These are phyloP conservation scores for Linepithema humile DNA, from an alignment of 1,140 invertebrate genomes.

Conservation along the genomic window DNA sequence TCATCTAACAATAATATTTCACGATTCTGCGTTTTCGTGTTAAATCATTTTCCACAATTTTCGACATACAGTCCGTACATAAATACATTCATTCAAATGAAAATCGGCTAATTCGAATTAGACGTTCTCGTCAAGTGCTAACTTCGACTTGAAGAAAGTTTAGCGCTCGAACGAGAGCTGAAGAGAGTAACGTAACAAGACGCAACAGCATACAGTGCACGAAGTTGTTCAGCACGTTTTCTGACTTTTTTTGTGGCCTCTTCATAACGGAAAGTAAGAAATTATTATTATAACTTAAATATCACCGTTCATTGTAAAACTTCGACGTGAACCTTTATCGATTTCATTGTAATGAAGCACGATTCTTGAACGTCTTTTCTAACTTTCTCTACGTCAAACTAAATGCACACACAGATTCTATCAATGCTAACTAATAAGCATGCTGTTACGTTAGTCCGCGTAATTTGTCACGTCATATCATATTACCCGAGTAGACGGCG, in stretches of 20 bases:
- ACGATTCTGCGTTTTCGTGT: not conserved
- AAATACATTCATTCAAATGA: not conserved
- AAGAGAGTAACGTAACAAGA: not conserved
- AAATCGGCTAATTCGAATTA: not conserved
- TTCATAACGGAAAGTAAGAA: not conserved
- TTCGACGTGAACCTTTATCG: not conserved
- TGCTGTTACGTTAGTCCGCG: too few relatives aligned
- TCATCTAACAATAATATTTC: slow-evolving; percentile 14
- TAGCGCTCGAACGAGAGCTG: not conserved
- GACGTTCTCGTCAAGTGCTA: not conserved
- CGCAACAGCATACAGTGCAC: not conserved
- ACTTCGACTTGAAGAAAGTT: not conserved
- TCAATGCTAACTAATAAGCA: not conserved
- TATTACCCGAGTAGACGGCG: not conserved
- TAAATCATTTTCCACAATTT: not conserved
- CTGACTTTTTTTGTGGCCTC: not conserved
- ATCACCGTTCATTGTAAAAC: not conserved
- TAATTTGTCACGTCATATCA: not conserved
- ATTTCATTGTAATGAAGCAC: not conserved
- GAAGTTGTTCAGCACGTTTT: not conserved
- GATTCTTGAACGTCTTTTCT: not conserved
- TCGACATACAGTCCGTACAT: not conserved
- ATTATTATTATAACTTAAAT: not conserved
- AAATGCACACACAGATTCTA: not conserved
- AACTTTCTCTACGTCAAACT: not conserved